Base-by-base conservation (phyloP, 2,888 invertebrate genomes). In the Saturnia japonica region DNA sequence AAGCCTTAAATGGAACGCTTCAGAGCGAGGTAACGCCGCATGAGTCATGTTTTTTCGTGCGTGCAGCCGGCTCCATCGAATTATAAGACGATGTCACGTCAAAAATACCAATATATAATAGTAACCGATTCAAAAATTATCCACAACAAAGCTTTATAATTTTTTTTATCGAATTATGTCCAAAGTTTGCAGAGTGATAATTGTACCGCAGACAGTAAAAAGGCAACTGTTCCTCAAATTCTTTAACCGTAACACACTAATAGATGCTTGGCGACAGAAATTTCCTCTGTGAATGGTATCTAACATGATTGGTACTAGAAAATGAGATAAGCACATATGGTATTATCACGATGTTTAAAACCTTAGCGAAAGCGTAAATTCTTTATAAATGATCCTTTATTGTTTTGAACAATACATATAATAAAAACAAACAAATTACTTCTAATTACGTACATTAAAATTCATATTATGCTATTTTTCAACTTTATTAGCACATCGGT, bases 401-500 rank as follows among this genome's bases (percentile, higher is more conserved):
- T 54, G n/a, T 54, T 54, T 54, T 1, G 6, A 47, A n/a, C 7
- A 47, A 47, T 47, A 47, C 45, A 47, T 6, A 14, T 47, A 47
- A 16, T n/a, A n/a, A n/a, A n/a, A 47, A 19, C 57, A 28, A 60
- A 28, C 25, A 1, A 14, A 28, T 16, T 60, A 25, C 34, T 34
- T 34, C 3, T 34, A 34, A 14, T 25, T 60, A 14, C n/a, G n/a
- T n/a, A n/a, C 12, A 25, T 22, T 54, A 28, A 28, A 28, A 25
- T 1, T 57, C 3, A 25, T 57, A 22, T 57, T 22, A 25, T 12
- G 25, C 16, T 64, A n/a, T 40, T 42, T 28, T 43, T 67, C 22
- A 8, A 66, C 28, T 67, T 69, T 16, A 45, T 60, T 70, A 70
- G 66, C 64, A 66, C 51, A 54, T 62, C 71, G 67, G 82, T 87